Evolutionary conservation across 2,797 vertebrate species (phyloP).

Genomic region (Coreius guichenoti): DNA sequence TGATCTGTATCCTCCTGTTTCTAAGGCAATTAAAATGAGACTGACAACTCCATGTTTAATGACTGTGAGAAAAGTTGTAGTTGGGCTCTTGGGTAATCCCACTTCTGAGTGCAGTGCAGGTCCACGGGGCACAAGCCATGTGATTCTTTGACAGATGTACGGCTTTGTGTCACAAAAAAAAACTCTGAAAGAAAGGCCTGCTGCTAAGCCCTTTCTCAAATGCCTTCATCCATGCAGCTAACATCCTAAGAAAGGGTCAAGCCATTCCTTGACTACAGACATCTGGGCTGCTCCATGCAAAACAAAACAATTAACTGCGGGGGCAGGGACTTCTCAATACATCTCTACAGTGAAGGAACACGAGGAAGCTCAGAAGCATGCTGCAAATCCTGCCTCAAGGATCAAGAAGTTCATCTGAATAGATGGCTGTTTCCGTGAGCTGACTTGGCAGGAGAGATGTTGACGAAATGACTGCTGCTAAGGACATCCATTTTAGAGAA

Average conservation of each 20-base stretch:
- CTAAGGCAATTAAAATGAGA: constrained; percentile 55
- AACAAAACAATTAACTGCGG: constrained; percentile 68
- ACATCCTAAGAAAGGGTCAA: constrained; percentile 68
- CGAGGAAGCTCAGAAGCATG: constrained; percentile 8
- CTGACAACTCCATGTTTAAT: constrained; percentile 72
- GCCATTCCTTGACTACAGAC: constrained; percentile 69
- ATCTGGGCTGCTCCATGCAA: constrained; percentile 68
- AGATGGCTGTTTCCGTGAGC: neutral
- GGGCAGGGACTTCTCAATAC: constrained; percentile 63
- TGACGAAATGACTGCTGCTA: neutral
- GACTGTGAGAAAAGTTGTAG: constrained; percentile 70
- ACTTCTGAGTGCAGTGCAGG: constrained; percentile 53
- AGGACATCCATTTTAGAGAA: constrained; percentile 20
- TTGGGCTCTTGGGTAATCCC: constrained; percentile 63
- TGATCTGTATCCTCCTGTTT: neutral
- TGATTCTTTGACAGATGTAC: constrained; percentile 79
- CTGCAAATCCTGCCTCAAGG: constrained; percentile 8
- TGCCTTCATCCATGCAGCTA: constrained; percentile 64
- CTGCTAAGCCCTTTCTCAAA: constrained; percentile 64
- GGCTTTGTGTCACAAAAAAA: constrained; percentile 65
- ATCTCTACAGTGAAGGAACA: constrained; percentile 34
- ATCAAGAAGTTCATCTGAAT: constrained; percentile 4
- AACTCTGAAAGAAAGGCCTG: constrained; percentile 62
- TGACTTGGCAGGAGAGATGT: constrained; percentile 35
- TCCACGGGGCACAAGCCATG: constrained; percentile 60